These are phyloP conservation scores for Macrosteles quadrilineatus DNA, from an alignment of 1,140 invertebrate species.

Conservation along the genomic window DNA sequence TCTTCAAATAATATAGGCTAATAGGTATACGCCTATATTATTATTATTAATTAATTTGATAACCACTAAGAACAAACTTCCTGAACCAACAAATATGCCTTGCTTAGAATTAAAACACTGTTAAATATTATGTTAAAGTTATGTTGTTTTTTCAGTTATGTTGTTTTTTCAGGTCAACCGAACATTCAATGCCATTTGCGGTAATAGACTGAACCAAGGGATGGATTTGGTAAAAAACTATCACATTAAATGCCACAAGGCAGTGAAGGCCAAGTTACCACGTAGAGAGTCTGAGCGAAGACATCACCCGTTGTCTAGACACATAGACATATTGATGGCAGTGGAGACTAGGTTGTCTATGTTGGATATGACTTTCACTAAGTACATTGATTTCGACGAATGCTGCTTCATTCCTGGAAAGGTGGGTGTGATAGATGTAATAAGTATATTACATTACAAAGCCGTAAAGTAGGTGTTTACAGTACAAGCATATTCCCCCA, in stretches of 20 bases:
- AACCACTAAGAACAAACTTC: too few species aligned
- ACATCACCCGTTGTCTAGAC: conserved; percentile 78
- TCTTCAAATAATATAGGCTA: too few species aligned
- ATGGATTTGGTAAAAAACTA: conserved; percentile 77
- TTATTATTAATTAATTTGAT: too few species aligned
- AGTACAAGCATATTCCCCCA: too few species aligned
- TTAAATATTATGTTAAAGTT: too few species aligned
- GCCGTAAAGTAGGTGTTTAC: too few species aligned
- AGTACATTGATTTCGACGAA: conserved; percentile 76
- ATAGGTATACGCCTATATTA: too few species aligned
- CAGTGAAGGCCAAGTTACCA: conserved; percentile 80
- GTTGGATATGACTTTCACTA: conserved; percentile 89
- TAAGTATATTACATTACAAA: too few species aligned
- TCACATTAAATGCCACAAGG: conserved; percentile 71
- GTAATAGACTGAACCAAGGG: conserved; percentile 75
- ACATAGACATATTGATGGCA: conserved; percentile 86
- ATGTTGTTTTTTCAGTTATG: too few species aligned
- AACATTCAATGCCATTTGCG: conserved; percentile 73
- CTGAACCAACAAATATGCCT: too few species aligned
- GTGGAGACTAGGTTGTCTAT: conserved; percentile 90
- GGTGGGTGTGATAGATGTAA: too few species aligned
- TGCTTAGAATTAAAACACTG: too few species aligned
- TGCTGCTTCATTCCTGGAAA: conserved; percentile 95
- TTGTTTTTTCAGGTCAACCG: conserved; percentile 70
- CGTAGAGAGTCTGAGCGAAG: conserved; percentile 85